Evolutionary conservation across 2,113 vertebrate species (phyloP).

Genomic region (Menura novaehollandiae): DNA sequence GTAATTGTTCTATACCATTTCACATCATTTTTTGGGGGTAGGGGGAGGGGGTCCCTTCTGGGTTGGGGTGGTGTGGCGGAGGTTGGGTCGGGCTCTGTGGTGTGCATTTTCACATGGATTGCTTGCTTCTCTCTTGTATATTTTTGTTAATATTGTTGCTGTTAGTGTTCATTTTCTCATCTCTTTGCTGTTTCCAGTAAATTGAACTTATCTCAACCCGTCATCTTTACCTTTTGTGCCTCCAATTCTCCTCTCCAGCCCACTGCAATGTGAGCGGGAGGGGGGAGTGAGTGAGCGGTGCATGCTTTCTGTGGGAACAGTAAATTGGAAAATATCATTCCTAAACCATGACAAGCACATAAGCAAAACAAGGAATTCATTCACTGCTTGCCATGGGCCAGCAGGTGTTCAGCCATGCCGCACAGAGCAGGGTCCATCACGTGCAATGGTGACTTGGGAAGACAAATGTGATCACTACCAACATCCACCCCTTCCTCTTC

Average conservation of each 20-base stretch:
- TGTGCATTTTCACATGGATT: not conserved
- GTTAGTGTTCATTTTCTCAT: not conserved
- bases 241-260: not conserved
- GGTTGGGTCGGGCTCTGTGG: rapidly evolving
- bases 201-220: not conserved
- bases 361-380: not conserved
- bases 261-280: no score
- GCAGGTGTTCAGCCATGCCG: not conserved
- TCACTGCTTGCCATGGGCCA: not conserved
- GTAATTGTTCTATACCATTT: not conserved
- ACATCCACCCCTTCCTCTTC: not conserved
- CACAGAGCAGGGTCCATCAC: not conserved
- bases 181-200: not conserved
- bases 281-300: rapidly evolving
- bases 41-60: not conserved
- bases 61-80: rapidly evolving
- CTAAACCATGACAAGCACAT: rapidly evolving
- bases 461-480: not conserved
- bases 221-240: not conserved
- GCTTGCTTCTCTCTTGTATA: not conserved
- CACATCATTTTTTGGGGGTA: not conserved
- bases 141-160: not conserved
- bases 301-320: not conserved
- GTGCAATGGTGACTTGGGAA: rapidly evolving
- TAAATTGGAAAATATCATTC: not conserved